These are phyloP conservation scores for Prenolepis imparis DNA, from an alignment of 2,888 invertebrate species.

Conservation along the genomic window DNA sequence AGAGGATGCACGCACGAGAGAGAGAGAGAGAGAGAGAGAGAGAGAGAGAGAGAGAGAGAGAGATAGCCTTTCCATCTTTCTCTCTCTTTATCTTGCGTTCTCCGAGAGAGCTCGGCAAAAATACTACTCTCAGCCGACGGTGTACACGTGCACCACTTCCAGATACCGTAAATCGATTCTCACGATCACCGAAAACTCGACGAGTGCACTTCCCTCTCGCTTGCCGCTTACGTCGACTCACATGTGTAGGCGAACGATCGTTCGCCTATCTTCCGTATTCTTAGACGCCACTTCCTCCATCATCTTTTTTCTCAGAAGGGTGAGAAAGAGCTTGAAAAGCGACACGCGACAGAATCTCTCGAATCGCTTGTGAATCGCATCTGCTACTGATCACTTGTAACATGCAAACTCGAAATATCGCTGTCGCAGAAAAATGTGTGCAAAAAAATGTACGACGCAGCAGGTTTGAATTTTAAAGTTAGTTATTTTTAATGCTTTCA, in stretches of 20 bases:
- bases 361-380: constrained; percentile 29
- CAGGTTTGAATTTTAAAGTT: neutral
- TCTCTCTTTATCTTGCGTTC: constrained; percentile 8
- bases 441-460: neutral
- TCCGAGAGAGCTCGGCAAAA: constrained; percentile 62
- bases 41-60: too few species aligned
- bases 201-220: constrained; percentile 34
- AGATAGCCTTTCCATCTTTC: constrained; percentile 7
- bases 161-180: constrained; percentile 73
- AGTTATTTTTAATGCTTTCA: neutral
- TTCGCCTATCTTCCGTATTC: constrained; percentile 41
- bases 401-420: neutral
- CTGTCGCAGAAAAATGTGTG: neutral
- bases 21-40: neutral
- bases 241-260: constrained; percentile 11
- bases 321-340: constrained; percentile 19
- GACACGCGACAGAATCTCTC: constrained; percentile 27
- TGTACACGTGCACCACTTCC: constrained; percentile 71
- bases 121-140: constrained; percentile 53
- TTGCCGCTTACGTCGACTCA: constrained; percentile 5
- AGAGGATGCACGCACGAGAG: constrained; percentile 55
- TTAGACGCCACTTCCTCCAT: constrained; percentile 18
- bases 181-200: constrained; percentile 66
- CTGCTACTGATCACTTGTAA: constrained; percentile 25
- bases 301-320: neutral